Percentiles rank a stretch among this genome's conserved stretches.
These are phyloP conservation scores for Ceratitis capitata DNA, from an alignment of 1,140 invertebrate species.

Conservation along the genomic window DNA sequence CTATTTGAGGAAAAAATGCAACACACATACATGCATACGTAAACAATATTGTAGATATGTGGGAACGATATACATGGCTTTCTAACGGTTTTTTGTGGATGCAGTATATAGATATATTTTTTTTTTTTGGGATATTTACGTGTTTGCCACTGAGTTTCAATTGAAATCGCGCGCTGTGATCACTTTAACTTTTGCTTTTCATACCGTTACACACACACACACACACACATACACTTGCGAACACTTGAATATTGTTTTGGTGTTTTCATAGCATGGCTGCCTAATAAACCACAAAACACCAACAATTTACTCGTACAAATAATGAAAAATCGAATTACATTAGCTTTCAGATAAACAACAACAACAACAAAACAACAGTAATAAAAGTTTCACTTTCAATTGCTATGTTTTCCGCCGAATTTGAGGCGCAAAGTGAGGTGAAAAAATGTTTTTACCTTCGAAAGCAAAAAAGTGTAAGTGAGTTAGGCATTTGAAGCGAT, in stretches of 20 bases:
- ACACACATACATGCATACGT: background rate
- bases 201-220: background rate
- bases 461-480: background rate
- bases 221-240: background rate
- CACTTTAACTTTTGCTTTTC: constrained; percentile 23
- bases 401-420: background rate
- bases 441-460: no score
- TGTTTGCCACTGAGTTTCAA: no score
- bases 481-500: constrained; percentile 19
- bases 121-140: background rate
- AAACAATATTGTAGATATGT: background rate
- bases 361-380: constrained; percentile 8
- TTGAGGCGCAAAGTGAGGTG: background rate
- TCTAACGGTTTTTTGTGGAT: background rate
- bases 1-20: no score
- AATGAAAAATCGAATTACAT: constrained; percentile 14
- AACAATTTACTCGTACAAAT: background rate
- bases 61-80: background rate
- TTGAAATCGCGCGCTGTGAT: constrained; percentile 9
- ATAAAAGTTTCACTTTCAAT: constrained; percentile 31
- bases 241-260: background rate
- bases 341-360: background rate
- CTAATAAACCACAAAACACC: background rate
- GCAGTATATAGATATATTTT: background rate
- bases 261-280: background rate